phyloP scores from a whole-genome alignment of 2,797 vertebrate species.

The Esox lucius region DNA sequence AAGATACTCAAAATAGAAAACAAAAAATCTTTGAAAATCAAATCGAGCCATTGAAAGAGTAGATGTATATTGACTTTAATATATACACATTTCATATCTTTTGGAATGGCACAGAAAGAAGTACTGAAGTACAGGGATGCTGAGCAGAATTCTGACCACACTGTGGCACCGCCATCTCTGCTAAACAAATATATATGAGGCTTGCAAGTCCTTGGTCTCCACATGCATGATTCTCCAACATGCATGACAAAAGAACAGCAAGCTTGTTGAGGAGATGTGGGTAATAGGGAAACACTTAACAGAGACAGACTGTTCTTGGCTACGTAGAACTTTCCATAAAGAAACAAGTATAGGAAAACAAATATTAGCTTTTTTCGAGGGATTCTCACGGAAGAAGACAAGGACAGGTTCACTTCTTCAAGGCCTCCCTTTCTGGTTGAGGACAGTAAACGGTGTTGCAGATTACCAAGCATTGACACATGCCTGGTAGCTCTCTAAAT shows the following conservation, averaged over 20 bases:
- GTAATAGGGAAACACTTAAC: conserved; percentile 15
- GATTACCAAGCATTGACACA: conserved; percentile 32
- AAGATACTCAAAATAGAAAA: no score
- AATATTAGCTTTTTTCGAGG: not conserved
- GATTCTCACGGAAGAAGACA: conserved; percentile 9
- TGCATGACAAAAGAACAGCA: conserved; percentile 52
- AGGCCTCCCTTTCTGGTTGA: conserved; percentile 6
- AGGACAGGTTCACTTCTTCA: conserved; percentile 12
- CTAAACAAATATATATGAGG: conserved; percentile 40
- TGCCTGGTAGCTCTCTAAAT: conserved; percentile 27
- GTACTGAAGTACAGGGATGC: conserved; percentile 36
- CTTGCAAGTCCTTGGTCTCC: conserved; percentile 44
- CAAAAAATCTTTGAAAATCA: not conserved
- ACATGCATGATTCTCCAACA: conserved; percentile 54
- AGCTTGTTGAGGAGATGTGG: conserved; percentile 25
- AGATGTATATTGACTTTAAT: conserved; percentile 59
- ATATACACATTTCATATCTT: conserved; percentile 61
- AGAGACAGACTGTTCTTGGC: conserved; percentile 15
- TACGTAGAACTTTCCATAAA: not conserved
- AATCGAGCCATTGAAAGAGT: conserved; percentile 29
- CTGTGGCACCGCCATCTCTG: conserved; percentile 29
- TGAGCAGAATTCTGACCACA: conserved; percentile 36
- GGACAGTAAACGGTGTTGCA: conserved; percentile 18
- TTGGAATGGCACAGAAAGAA: conserved; percentile 55
- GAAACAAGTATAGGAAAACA: not conserved